phyloP scores from a whole-genome alignment of 1,140 invertebrate genomes.

The Anadara kagoshimensis region DNA sequence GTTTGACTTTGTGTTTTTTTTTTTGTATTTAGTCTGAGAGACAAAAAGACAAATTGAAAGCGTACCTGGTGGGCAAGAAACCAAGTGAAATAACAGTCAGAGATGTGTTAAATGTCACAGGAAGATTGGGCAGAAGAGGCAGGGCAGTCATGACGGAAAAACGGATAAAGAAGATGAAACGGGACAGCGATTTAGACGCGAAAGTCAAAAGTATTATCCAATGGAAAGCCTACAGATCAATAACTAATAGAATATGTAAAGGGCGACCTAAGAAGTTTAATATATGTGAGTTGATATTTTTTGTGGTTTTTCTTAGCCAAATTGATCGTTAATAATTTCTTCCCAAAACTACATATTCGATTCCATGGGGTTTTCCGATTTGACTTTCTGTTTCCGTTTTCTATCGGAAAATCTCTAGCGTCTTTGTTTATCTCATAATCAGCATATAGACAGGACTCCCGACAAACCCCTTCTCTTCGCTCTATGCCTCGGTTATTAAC shows the following conservation, averaged over 20 bases:
- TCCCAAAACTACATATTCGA: no score
- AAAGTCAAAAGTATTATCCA: conserved; percentile 29
- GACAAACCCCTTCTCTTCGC: no score
- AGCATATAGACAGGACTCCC: no score
- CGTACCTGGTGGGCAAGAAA: conserved; percentile 26
- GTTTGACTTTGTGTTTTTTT: background rate
- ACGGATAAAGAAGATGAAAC: background rate
- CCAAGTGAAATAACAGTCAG: conserved; percentile 34
- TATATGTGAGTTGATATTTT: conserved; percentile 36
- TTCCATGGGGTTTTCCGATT: no score
- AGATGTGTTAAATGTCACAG: conserved; percentile 40
- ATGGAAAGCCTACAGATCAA: conserved; percentile 19
- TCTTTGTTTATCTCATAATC: no score
- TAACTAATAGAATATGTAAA: conserved; percentile 12
- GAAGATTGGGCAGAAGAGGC: background rate
- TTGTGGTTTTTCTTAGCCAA: no score
- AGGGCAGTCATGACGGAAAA: background rate
- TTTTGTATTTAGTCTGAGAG: conserved; percentile 21
- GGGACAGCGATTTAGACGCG: conserved; percentile 15
- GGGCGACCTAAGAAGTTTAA: conserved; percentile 37
- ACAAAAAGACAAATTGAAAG: conserved; percentile 12
- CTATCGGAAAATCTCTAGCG: no score
- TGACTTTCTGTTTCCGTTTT: no score
- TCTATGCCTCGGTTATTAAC: no score
- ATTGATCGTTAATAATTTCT: no score